A percentile compares a stretch with the other conserved stretches of the same genome.
Evolutionary conservation across 2,797 vertebrate species (phyloP).

Genomic region (Pogonophryne albipinna): DNA sequence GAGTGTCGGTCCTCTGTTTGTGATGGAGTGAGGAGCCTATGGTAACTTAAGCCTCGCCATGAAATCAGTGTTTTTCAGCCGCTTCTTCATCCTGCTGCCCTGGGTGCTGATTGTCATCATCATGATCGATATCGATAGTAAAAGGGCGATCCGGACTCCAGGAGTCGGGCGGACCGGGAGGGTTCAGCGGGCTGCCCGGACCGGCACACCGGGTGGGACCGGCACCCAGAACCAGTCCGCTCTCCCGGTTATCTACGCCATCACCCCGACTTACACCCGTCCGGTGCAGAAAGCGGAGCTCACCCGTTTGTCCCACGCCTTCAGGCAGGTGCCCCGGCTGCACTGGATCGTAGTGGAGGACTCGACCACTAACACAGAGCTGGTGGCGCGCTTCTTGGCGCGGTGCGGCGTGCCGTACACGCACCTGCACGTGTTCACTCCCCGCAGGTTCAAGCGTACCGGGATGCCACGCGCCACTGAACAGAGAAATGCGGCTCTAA

Average conservation of each 20-base stretch:
- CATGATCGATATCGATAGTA: conserved; percentile 93
- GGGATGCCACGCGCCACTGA: conserved; percentile 96
- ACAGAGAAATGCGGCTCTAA: conserved; percentile 94
- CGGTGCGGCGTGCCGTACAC: conserved; percentile 90
- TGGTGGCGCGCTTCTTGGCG: conserved; percentile 92
- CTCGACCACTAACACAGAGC: conserved; percentile 88
- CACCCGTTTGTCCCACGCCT: conserved; percentile 93
- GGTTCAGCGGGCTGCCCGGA: conserved; percentile 61
- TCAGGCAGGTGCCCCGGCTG: conserved; percentile 94
- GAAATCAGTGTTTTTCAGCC: conserved; percentile 92
- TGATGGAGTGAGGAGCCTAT: conserved; percentile 59
- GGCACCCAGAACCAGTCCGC: conserved; percentile 67
- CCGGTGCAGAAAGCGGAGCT: conserved; percentile 98
- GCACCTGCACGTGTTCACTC: conserved; percentile 94
- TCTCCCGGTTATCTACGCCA: conserved; percentile 92
- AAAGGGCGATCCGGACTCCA: conserved; percentile 80
- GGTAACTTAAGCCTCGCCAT: conserved; percentile 80
- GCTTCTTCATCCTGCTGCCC: conserved; percentile 93
- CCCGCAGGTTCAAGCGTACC: conserved; percentile 92
- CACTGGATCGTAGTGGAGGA: conserved; percentile 98
- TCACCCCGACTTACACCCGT: conserved; percentile 96
- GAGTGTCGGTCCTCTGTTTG: conserved; percentile 34
- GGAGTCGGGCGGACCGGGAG: conserved; percentile 70
- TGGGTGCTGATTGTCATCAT: conserved; percentile 96
- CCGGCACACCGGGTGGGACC: conserved; percentile 53